Evolutionary conservation across 2,888 invertebrate genomes (phyloP), one percentile per base, ranked within the genome.

Genomic region (Drosophila infuscata): DNA sequence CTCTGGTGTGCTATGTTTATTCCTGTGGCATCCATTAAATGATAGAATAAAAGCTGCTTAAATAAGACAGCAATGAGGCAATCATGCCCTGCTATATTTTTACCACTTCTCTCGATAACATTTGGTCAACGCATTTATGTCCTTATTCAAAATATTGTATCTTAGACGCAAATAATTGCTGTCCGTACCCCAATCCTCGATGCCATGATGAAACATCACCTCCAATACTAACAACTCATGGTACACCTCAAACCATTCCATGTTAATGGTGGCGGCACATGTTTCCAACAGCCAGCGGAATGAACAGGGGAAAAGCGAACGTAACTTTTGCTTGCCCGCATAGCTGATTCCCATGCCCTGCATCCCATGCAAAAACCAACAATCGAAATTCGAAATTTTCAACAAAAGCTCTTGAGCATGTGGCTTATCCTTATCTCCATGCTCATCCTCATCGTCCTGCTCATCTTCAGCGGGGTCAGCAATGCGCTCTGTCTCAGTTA

Each of bases 281-380:
- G 88, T 91, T 32, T 93, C 91, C n/a, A 93, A 53, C 3, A 93
- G 72, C 93, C 93, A 93, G 46, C 88, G 83, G 60, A 93, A 93
- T 20, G 86, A 92, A 43, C 81, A 70, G 9, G 93, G 91, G 15
- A 93, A 89, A 51, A 86, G 80, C 8, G 77, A 69, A 32, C 90
- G 82, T 3, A 92, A 30, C 35, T 90, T 76, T 0, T 72, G 70
- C 29, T 84, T 86, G 51, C 90, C 82, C 0, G 59, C n/a, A 12
- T 76, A 77, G 3, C 29, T 76, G 0, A 92, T 54, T 3, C 12
- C 2, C 38, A 68, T 2, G 17, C 4, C 9, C 79, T 32, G 32
- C 76, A 70, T 0, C 25, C 92, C 93, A 49, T 91, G 78, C 2
- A 93, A 61, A n/a, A 90, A 76, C 93, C 93, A 93, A 68, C 88